Percentiles rank a stretch among this genome's conserved stretches.
Conservation (phyloP, 1,140 invertebrate species). For the Drosophila paulistorum region DNA sequence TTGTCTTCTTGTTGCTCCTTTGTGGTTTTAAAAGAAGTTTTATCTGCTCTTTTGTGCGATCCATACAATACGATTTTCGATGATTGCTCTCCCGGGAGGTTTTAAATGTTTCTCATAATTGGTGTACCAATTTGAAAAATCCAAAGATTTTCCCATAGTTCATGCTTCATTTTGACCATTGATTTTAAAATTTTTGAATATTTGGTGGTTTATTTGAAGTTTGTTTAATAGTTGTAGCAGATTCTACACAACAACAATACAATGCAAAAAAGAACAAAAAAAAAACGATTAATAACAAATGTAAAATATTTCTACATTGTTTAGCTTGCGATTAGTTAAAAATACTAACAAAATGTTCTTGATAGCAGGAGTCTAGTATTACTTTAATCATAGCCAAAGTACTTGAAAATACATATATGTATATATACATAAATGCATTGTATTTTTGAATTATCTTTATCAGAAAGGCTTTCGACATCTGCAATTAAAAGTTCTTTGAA, state of each 20-base stretch:
- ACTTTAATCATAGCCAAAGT: no score
- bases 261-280: no score
- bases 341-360: no score
- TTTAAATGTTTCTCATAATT: conserved; percentile 52
- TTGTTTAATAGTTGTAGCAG: not conserved
- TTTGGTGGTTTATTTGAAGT: no score
- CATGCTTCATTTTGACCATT: not conserved
- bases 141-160: conserved; percentile 37
- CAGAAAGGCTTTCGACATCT: not conserved
- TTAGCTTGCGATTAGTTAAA: no score
- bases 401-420: no score
- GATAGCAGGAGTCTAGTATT: no score
- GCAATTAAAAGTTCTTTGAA: not conserved
- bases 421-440: no score
- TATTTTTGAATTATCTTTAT: not conserved
- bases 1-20: conserved; percentile 13
- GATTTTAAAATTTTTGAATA: no score
- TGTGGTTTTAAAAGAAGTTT: conserved; percentile 28
- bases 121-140: conserved; percentile 55
- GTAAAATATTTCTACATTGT: no score
- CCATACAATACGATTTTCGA: conserved; percentile 25
- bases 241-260: no score
- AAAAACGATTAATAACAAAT: no score
- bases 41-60: conserved; percentile 27
- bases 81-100: conserved; percentile 71